These are phyloP conservation scores for Epizoanthus ramosus DNA, from an alignment of 92 coral and sea anemone genomes.

Conservation along the genomic window DNA sequence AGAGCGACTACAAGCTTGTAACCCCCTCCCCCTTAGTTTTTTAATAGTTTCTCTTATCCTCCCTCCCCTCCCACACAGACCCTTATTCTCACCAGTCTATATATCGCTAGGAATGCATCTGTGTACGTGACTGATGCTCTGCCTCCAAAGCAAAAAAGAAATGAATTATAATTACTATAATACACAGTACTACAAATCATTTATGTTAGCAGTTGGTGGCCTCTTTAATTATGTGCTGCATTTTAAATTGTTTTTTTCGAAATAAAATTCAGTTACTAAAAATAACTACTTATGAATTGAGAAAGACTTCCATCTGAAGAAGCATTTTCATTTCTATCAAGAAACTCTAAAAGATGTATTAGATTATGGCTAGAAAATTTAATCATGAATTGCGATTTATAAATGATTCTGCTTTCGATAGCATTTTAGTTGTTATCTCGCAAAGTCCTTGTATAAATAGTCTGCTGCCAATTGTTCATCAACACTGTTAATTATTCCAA, in stretches of 20 bases:
- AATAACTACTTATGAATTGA: neutral
- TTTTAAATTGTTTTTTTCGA: neutral
- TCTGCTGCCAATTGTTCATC: no score
- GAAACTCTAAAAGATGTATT: neutral
- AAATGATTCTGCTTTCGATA: no score
- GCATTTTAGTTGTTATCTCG: no score
- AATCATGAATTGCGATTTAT: neutral
- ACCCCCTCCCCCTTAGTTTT: no score
- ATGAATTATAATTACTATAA: neutral
- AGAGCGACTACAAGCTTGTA: no score
- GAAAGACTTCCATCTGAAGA: neutral
- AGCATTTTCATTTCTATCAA: neutral
- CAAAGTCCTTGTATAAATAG: no score
- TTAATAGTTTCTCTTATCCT: no score
- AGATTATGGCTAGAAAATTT: neutral
- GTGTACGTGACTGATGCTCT: conserved; percentile 6
- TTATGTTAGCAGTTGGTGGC: neutral
- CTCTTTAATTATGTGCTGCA: neutral
- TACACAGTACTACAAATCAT: neutral
- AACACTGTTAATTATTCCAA: no score
- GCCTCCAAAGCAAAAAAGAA: conserved; percentile 5
- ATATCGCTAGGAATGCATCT: neutral
- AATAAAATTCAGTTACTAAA: neutral
- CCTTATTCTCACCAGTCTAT: no score
- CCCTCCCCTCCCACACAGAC: no score